Evolutionary conservation across 2,888 invertebrate species (phyloP), one percentile per base, ranked within the genome.

Genomic region (Malacosoma neustria): DNA sequence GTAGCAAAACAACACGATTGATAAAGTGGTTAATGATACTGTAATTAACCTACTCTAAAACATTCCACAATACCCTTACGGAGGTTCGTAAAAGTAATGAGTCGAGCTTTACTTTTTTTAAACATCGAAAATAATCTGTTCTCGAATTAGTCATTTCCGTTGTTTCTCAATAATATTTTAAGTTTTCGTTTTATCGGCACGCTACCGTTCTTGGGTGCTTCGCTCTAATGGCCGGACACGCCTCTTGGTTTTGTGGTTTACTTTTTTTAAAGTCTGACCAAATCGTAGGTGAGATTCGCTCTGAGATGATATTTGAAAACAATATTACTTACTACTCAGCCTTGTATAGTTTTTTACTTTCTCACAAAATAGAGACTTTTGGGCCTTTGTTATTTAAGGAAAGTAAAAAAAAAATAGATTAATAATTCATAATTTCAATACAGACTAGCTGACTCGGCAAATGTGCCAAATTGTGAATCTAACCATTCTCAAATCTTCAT

Each of bases 91-190:
- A 9, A 22, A 22, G 22, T 22, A 22, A 22, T 22, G 9, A 22
- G 2, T 7, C 22, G 22, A 22, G 22, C 22, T 22, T 22, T 22
- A 22, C 22, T 22, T 22, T 22, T 15, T 22, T 22, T n/a, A n/a
- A n/a, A n/a, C n/a, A n/a, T n/a, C n/a, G n/a, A 3, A 22, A 22
- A 32, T 32, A 48, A 48, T 38, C 36, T 37, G 41, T 46, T 45
- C 42, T 40, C 55, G 54, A 60, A 72, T 71, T 69, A 71, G 49
- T 37, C 37, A 47, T 63, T 62, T 72, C 70, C 72, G 72, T 57
- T 68, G 60, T 64, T 65, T 58, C 62, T 54, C 55, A 57, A 58
- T 60, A 43, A 51, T 22, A 35, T 42, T 47, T 42, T 50, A 45
- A 43, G 45, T 48, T 39, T 49, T 51, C 42, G 51, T 54, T 62